These are phyloP conservation scores for Thamnophis elegans DNA, from an alignment of 2,797 vertebrate genomes.

Conservation along the genomic window DNA sequence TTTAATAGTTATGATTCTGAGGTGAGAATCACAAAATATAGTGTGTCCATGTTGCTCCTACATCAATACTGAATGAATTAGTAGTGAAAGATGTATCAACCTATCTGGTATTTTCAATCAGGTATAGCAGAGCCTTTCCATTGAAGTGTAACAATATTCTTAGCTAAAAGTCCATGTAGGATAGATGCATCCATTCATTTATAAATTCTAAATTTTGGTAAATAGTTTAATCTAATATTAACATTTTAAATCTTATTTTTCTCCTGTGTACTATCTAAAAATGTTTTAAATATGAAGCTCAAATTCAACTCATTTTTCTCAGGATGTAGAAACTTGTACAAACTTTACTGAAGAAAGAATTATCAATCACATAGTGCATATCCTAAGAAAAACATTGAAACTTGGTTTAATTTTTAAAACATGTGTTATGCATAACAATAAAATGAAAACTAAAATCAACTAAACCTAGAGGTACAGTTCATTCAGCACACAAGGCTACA, in stretches of 20 bases:
- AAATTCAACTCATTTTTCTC: neutral
- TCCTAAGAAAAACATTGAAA: neutral
- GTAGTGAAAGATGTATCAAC: neutral
- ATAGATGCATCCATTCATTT: neutral
- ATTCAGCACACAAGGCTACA: neutral
- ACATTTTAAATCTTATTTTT: neutral
- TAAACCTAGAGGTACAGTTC: neutral
- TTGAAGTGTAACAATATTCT: neutral
- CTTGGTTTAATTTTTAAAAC: neutral
- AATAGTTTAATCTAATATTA: neutral
- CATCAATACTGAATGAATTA: neutral
- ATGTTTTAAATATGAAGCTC: neutral
- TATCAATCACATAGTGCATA: neutral
- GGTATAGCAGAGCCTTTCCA: neutral
- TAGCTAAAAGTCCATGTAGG: neutral
- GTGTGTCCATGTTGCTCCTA: neutral
- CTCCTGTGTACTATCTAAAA: neutral
- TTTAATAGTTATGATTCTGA: neutral
- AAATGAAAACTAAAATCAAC: neutral
- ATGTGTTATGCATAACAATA: neutral
- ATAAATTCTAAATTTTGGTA: neutral
- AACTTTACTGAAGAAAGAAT: neutral
- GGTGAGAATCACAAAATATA: neutral
- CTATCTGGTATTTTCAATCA: neutral
- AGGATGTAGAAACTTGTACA: neutral